These are phyloP conservation scores for Rhinopomastus cyanomelas DNA, from an alignment of 2,113 vertebrate species.

Conservation along the genomic window DNA sequence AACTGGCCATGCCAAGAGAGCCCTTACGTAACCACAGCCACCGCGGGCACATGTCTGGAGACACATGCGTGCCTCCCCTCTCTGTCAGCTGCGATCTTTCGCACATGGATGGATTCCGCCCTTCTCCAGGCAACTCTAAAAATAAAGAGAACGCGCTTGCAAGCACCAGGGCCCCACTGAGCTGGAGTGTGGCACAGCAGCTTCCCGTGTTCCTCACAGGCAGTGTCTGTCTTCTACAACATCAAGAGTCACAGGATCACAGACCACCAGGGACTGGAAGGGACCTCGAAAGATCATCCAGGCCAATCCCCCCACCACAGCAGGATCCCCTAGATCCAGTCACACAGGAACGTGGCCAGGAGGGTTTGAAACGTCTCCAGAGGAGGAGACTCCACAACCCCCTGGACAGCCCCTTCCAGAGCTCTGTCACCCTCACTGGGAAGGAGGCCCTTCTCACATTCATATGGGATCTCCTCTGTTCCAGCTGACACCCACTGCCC, in stretches of 20 bases:
- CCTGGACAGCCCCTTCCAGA: too few species aligned
- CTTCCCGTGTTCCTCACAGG: neutral
- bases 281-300: too few species aligned
- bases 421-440: too few species aligned
- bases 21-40: constrained; percentile 65
- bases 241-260: neutral
- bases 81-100: constrained; percentile 66
- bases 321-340: too few species aligned
- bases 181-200: neutral
- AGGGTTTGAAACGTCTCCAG: too few species aligned
- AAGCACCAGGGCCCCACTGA: neutral
- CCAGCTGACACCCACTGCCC: too few species aligned
- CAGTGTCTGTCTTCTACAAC: neutral
- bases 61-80: constrained; percentile 35
- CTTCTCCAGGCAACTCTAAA: constrained; percentile 24
- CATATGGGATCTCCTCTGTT: too few species aligned
- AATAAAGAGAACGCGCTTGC: neutral
- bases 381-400: too few species aligned
- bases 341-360: too few species aligned
- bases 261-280: too few species aligned
- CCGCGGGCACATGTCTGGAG: constrained; percentile 48
- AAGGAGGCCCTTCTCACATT: too few species aligned
- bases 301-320: too few species aligned
- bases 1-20: constrained; percentile 41
- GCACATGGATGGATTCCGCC: constrained; percentile 55